phyloP scores from a whole-genome alignment of 2,888 invertebrate species.

The Altica lythri region DNA sequence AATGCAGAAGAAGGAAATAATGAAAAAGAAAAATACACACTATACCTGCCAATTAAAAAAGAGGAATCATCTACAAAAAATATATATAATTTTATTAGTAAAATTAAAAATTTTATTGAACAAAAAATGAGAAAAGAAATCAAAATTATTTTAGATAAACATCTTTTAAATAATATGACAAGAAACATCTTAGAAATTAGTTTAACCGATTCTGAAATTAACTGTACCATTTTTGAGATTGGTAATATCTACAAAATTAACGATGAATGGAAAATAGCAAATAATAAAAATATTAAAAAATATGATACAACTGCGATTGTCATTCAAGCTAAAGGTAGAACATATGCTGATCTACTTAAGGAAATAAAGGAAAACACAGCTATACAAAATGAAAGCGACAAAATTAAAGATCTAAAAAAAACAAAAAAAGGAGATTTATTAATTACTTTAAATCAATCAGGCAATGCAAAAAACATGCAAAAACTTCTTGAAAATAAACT shows the following conservation, averaged over 20 bases:
- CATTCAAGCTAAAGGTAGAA: background rate
- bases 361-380: background rate
- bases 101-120: background rate
- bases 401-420: too few species aligned
- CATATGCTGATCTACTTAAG: background rate
- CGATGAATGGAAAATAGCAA: background rate
- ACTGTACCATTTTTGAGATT: too few species aligned
- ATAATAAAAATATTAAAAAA: background rate
- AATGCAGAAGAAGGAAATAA: too few species aligned
- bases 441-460: background rate
- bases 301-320: background rate
- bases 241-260: too few species aligned
- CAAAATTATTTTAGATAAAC: background rate
- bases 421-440: background rate
- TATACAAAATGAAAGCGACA: background rate
- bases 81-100: background rate
- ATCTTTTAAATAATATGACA: background rate
- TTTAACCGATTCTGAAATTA: background rate
- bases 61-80: too few species aligned
- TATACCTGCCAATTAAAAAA: too few species aligned
- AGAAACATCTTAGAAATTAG: background rate
- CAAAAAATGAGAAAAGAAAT: background rate
- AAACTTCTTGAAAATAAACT: background rate
- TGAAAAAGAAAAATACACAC: too few species aligned
- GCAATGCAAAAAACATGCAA: background rate